Evolutionary conservation across 1,140 invertebrate genomes (phyloP), one percentile per base, ranked within the genome.

Genomic region (Harlomillsia oculata): DNA sequence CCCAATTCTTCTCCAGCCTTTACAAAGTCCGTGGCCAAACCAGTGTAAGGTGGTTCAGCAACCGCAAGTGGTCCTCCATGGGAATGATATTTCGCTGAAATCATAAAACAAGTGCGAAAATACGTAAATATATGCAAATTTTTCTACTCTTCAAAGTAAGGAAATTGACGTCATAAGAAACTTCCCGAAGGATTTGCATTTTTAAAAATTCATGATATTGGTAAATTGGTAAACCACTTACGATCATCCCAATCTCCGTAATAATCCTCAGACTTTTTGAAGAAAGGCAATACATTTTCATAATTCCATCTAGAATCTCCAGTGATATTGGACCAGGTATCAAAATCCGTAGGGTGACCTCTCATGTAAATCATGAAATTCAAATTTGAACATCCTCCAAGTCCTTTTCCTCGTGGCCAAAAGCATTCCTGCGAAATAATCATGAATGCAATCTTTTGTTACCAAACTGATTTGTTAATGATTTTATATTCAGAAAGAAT

Each of bases 291-390:
- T 1, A 77, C 70, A 46, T 76, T 72, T 13, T 74, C 70, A 64
- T 76, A 83, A 11, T 72, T 73, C 54, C 54, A 56, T 13, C 44
- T 32, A 13, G 44, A 11, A 29, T 56, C 54, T 40, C 45, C 54
- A 0, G 37, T 55, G 9, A 73, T 62, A 32, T 45, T 44, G 52
- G 75, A 75, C 82, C 82, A 84, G 18, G 70, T 63, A 67, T 84
- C 77, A 67, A 80, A 84, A 68, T 84, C 82, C 43, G 67, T 65
- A 9, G 72, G 72, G 69, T 82, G 77, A 1, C 82, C 82, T 58
- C 82, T 69, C 1, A 79, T 73, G 64, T 83, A 82, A 1, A 80
- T 70, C 79, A 84, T 81, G 25, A 74, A 78, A 67, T 84, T 84
- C 14, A 83, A 69, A 2, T 77, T 73, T 5, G 76, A 40, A 37